Evolutionary conservation across 2,113 vertebrate genomes (phyloP), one percentile per base, ranked within the genome.

Genomic region (Andinoacara biseriatus): DNA sequence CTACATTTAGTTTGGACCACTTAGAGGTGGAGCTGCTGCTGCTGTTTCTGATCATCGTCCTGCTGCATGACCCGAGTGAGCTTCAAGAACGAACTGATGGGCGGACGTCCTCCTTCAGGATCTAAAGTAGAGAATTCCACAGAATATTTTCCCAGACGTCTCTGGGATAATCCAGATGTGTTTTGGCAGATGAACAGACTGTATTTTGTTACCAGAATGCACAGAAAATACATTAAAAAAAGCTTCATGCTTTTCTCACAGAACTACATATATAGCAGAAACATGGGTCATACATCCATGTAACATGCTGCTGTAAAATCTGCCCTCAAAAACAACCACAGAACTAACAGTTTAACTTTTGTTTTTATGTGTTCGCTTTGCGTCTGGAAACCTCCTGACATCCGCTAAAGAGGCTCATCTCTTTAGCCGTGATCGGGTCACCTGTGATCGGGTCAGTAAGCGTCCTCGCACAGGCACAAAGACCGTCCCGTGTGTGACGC

Each of bases 401-500:
- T 9, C 10, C 10, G 3, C 62, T 10, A 67, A 17, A 67, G 7
- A 65, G 8, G n/a, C 38, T 65, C 63, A 10, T 22, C 15, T 49
- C 26, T 26, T 26, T 26, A 26, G 26, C 26, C 26, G 63, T 49
- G 63, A 49, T 29, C 15, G 4, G 46, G 65, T 49, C 63, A 10
- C 40, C 15, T 49, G 63, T 49, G 63, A 49, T 29, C 15, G 4
- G 46, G 43, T 49, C 63, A 69, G 10, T 31, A 10, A 69, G 46
- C 15, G 10, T 52, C 43, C 46, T 31, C 65, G 13, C 10, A 31
- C 14, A 52, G 10, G 7, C 24, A 69, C 43, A 18, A 52, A 69
- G 0, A 67, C 43, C 24, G 17, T 3, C 4, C 29, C 2, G 31
- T 0, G 52, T 10, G n/a, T 65, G 46, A n/a, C 24, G 63, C 40